A percentile compares a stretch with the other conserved stretches of the same genome.
Conservation (phyloP, 2,888 invertebrate genomes). For the Megalurothrips usitatus region DNA sequence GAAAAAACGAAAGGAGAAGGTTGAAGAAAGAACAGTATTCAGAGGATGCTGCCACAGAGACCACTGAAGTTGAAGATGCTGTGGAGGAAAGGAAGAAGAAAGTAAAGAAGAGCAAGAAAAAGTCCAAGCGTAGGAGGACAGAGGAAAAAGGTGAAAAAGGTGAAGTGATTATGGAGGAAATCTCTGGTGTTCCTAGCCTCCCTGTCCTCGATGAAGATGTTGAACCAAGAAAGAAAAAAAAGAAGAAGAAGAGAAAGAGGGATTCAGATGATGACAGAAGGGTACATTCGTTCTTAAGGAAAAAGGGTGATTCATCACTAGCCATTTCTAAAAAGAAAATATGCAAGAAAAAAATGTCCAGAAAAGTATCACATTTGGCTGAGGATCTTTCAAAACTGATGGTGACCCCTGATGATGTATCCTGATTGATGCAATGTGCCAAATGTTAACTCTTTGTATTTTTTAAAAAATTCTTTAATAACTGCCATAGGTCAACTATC, state of each 20-base stretch:
- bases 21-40: neutral
- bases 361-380: neutral
- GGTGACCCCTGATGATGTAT: neutral
- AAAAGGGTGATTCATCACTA: neutral
- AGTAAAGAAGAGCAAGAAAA: neutral
- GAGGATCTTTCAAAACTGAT: constrained; percentile 2
- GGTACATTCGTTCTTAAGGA: neutral
- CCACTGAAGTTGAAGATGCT: neutral
- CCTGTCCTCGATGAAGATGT: neutral
- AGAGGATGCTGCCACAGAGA: neutral
- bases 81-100: neutral
- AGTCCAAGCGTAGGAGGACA: neutral
- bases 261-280: neutral
- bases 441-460: no score
- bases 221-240: neutral
- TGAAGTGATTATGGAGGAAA: neutral
- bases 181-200: neutral
- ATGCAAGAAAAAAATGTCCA: neutral
- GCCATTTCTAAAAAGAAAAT: neutral
- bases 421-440: neutral
- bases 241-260: neutral
- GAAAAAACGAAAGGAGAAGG: neutral
- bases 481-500: no score
- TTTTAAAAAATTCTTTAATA: no score
- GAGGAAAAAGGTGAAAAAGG: neutral